A percentile compares a stretch with the other conserved stretches of the same genome.
Evolutionary conservation across 2,888 invertebrate species (phyloP).

Genomic region (Ganaspis brasiliensis): DNA sequence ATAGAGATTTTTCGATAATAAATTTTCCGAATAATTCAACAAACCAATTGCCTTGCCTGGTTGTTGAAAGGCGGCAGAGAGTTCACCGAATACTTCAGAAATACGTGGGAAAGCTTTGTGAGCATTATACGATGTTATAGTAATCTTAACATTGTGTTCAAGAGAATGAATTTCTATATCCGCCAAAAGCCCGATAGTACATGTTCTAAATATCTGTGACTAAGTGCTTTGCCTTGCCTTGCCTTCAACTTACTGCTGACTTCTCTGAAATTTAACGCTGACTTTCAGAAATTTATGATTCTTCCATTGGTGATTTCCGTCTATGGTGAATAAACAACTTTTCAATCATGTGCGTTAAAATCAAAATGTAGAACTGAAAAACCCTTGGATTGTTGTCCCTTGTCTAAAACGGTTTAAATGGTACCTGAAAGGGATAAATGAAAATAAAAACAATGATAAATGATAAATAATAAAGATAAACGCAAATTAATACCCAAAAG

Average conservation of each 20-base stretch:
- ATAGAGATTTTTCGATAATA: conserved; percentile 75
- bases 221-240: conserved; percentile 70
- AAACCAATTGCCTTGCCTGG: conserved; percentile 36
- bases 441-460: conserved; percentile 30
- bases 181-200: conserved; percentile 73
- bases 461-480: conserved; percentile 24
- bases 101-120: conserved; percentile 71
- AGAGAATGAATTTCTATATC: conserved; percentile 75
- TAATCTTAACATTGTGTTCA: conserved; percentile 74
- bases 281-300: conserved; percentile 47
- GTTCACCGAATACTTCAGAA: conserved; percentile 61
- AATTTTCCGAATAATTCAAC: conserved; percentile 67
- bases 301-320: not conserved
- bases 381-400: not conserved
- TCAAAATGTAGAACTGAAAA: conserved; percentile 1
- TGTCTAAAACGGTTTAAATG: conserved; percentile 23
- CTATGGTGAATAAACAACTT: not conserved
- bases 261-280: conserved; percentile 72
- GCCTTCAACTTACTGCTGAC: conserved; percentile 52
- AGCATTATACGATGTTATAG: conserved; percentile 73
- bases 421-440: conserved; percentile 29
- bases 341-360: not conserved
- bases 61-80: conserved; percentile 37
- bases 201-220: conserved; percentile 75
- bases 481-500: conserved; percentile 59